Evolutionary conservation across 2,113 vertebrate species (phyloP), one percentile per base, ranked within the genome.

Genomic region (Podocnemis expansa): DNA sequence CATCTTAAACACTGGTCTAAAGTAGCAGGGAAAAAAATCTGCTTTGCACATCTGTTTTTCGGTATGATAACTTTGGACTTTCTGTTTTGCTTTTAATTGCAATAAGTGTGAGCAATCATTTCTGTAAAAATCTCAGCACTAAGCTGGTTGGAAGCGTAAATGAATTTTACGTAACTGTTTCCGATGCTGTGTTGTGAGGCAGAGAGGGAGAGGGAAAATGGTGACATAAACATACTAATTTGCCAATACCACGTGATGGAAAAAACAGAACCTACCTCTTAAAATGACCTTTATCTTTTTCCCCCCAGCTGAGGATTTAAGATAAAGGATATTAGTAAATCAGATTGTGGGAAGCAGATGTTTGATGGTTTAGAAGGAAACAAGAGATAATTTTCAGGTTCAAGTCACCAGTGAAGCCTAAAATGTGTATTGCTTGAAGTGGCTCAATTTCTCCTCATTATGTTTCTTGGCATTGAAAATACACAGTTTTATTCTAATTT

Each of bases 261-360:
- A 8, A 31, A 83, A 92, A 38, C 82, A 38, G 25, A 2, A 80
- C 1, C 54, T 45, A 60, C 12, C 85, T 91, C 85, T 52, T 87
- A 51, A 82, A 97, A 96, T 55, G 96, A 97, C 97, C 96, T 97
- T 97, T 95, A 88, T 83, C 73, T 78, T 54, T 76, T 54, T 1
- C 58, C n/a, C 16, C 47, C 38, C 67, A 10, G 88, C 21, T 84
- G 89, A 95, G 96, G 97, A 97, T 97, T 97, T 97, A 78, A 54
- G 89, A 91, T 95, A 93, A 80, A 96, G 97, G 84, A 83, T 96
- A 97, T 97, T 90, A 96, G 97, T 97, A 96, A 97, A 97, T 97
- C 97, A 97, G 97, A 97, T 97, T 96, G 95, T 38, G 94, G 73
- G 94, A 96, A 97, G 96, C 97, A 97, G 97, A 97, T 97, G 97